Percentiles rank a stretch among this genome's conserved stretches.
Evolutionary conservation across 2,888 invertebrate species (phyloP).

Genomic region (Cotesia congregata): DNA sequence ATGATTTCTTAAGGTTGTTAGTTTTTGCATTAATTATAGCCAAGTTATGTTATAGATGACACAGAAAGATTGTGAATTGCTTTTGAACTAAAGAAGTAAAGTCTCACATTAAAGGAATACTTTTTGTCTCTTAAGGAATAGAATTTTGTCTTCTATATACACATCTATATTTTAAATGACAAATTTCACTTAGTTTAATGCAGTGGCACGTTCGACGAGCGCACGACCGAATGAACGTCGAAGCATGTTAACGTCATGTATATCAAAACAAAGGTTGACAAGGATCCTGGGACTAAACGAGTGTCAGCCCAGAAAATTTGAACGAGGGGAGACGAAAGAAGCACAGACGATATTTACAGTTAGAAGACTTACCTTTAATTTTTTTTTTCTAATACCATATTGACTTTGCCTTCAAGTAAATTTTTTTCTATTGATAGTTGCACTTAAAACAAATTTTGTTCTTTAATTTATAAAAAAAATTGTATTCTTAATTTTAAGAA

Average conservation of each 20-base stretch:
- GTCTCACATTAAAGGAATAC: not conserved
- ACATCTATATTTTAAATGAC: constrained; percentile 1
- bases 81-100: not conserved
- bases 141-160: not conserved
- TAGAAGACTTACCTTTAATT: constrained; percentile 62
- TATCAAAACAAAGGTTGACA: constrained; percentile 68
- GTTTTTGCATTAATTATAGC: too few species aligned
- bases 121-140: constrained; percentile 1
- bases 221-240: constrained; percentile 59
- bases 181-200: constrained; percentile 49
- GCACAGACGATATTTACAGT: constrained; percentile 13
- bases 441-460: not conserved
- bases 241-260: constrained; percentile 68
- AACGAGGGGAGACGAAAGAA: constrained; percentile 46
- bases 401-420: not conserved
- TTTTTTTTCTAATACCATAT: not conserved
- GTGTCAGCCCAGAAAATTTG: constrained; percentile 62
- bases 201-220: constrained; percentile 53
- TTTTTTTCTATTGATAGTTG: not conserved
- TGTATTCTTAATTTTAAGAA: too few species aligned
- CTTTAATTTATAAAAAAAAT: not conserved
- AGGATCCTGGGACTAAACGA: constrained; percentile 43
- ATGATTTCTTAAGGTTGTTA: too few species aligned
- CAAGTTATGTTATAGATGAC: too few species aligned
- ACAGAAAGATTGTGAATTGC: too few species aligned